Percentiles rank a stretch among this genome's conserved stretches.
Conservation (phyloP, 2,888 invertebrate species). For the Agrypnus murinus region DNA sequence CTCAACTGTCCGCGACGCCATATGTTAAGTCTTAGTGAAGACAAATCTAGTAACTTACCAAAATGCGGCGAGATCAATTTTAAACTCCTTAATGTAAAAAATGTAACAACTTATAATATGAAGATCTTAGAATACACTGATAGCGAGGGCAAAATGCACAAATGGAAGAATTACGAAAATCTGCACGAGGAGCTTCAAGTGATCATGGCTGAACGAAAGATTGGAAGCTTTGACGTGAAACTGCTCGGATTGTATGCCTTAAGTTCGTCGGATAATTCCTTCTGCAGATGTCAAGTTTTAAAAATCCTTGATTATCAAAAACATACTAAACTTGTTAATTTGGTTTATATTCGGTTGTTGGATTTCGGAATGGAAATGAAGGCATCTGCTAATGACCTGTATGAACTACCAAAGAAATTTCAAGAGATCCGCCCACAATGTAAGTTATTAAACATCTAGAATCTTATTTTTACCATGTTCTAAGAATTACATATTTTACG, state of each 20-base stretch:
- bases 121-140: slow-evolving; percentile 72
- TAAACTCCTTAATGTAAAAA: slow-evolving; percentile 74
- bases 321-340: slow-evolving; percentile 53
- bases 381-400: slow-evolving; percentile 70
- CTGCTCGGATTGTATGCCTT: slow-evolving; percentile 77
- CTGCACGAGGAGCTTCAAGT: slow-evolving; percentile 61
- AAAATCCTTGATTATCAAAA: slow-evolving; percentile 68
- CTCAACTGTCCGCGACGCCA: slow-evolving; percentile 78
- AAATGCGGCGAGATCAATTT: slow-evolving; percentile 75
- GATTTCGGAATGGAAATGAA: slow-evolving; percentile 75
- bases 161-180: slow-evolving; percentile 56
- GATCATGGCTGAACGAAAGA: slow-evolving; percentile 58
- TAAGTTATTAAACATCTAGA: too few species aligned
- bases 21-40: slow-evolving; percentile 74
- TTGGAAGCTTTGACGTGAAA: slow-evolving; percentile 66
- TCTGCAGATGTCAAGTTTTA: slow-evolving; percentile 74
- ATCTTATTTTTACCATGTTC: too few species aligned
- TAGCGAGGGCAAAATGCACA: slow-evolving; percentile 55
- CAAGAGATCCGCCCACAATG: slow-evolving; percentile 71
- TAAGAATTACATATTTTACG: too few species aligned
- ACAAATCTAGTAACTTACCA: slow-evolving; percentile 74
- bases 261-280: slow-evolving; percentile 66
- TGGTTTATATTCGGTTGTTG: slow-evolving; percentile 74
- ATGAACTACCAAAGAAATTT: slow-evolving; percentile 73
- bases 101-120: slow-evolving; percentile 78